phyloP scores from a whole-genome alignment of 92 coral and sea anemone species.

The Parazoanthus atlanticus region DNA sequence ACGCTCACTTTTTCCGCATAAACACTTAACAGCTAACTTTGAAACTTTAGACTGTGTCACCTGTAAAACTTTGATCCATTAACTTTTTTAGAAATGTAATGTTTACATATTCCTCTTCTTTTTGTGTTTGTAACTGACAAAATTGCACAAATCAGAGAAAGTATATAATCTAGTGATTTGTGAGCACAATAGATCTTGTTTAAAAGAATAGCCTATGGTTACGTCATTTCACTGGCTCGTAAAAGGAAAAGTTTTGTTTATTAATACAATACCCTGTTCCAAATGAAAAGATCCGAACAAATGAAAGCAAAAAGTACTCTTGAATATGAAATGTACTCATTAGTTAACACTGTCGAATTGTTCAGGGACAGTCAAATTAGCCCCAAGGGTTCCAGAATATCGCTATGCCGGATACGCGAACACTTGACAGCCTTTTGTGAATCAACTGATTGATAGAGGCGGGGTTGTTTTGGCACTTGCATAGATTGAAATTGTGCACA shows the following conservation, averaged over 20 bases:
- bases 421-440: background rate
- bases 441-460: background rate
- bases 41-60: background rate
- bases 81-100: background rate
- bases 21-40: background rate
- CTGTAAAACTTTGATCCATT: background rate
- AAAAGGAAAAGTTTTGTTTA: slow-evolving; percentile 25
- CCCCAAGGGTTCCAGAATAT: slow-evolving; percentile 41
- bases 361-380: slow-evolving; percentile 10
- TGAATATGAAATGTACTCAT: slow-evolving; percentile 41
- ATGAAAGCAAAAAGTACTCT: slow-evolving; percentile 17
- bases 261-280: slow-evolving; percentile 28
- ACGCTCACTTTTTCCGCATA: background rate
- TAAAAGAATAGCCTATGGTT: background rate
- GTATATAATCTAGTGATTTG: background rate
- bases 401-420: background rate
- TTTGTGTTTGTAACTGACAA: background rate
- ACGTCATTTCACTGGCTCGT: slow-evolving; percentile 8
- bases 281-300: slow-evolving; percentile 32
- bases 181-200: slow-evolving; percentile 6
- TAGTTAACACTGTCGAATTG: slow-evolving; percentile 13
- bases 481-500: slow-evolving; percentile 2
- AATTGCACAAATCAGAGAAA: background rate
- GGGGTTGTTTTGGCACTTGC: background rate
- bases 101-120: background rate